Evolutionary conservation across 2,113 vertebrate genomes (phyloP).

Genomic region (Rhombomys opimus): DNA sequence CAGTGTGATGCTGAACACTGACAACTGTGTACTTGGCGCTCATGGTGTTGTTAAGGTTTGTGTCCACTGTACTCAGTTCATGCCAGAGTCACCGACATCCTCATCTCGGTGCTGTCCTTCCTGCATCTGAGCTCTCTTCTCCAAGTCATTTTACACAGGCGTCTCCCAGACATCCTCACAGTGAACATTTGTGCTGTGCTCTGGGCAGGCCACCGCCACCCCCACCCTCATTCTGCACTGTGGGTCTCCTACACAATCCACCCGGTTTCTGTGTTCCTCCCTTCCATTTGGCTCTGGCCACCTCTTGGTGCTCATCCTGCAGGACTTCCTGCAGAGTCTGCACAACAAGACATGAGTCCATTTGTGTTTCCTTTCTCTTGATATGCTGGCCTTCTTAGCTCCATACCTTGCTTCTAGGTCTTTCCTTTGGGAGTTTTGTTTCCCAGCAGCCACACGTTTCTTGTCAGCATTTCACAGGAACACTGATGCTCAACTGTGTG

Average conservation of each 20-base stretch:
- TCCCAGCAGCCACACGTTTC: background rate
- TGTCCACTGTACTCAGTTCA: too few species aligned
- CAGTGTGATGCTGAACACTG: background rate
- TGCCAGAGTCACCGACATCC: background rate
- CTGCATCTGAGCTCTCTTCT: background rate
- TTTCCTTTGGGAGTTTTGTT: background rate
- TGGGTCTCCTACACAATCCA: accelerated
- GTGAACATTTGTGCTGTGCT: too few species aligned
- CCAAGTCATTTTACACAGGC: background rate
- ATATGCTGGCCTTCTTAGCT: background rate
- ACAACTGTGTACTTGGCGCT: too few species aligned
- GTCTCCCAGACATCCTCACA: background rate
- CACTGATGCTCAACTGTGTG: accelerated
- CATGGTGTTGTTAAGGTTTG: background rate
- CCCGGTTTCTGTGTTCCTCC: background rate
- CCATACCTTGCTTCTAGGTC: background rate
- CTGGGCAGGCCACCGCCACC: background rate
- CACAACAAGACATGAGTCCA: too few species aligned
- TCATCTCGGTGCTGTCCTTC: background rate
- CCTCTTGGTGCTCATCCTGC: background rate
- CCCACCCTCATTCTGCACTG: too few species aligned
- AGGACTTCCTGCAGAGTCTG: background rate
- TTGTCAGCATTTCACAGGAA: background rate
- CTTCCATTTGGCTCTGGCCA: background rate
- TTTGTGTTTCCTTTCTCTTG: background rate